phyloP scores from a whole-genome alignment of 2,113 vertebrate species.

The Vidua chalybeata region DNA sequence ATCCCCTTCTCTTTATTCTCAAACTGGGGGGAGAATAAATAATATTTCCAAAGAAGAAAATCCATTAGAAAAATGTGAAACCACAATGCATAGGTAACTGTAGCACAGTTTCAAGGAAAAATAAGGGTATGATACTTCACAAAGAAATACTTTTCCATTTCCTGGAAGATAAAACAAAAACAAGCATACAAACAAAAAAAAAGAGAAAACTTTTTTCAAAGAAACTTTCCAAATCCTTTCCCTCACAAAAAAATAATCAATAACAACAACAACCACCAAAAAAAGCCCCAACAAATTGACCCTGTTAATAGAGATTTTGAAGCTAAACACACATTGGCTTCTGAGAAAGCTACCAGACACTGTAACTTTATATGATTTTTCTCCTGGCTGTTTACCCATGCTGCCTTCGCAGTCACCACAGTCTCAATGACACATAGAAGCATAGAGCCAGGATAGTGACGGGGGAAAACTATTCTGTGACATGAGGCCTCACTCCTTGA shows the following conservation, averaged over 20 bases:
- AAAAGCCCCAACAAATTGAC: neutral
- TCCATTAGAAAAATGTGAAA: neutral
- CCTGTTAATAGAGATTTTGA: neutral
- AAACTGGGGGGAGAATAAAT: neutral
- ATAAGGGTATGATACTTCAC: neutral
- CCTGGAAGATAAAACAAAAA: neutral
- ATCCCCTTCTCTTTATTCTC: neutral
- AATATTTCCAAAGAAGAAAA: neutral
- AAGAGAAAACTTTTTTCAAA: neutral
- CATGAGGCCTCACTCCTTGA: neutral
- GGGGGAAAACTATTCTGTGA: neutral
- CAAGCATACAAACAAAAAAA: neutral
- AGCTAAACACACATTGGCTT: neutral
- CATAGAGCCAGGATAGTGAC: neutral
- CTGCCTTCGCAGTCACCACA: neutral
- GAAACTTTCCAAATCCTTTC: neutral
- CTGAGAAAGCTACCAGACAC: neutral
- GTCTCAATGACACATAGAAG: neutral
- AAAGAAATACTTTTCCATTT: neutral
- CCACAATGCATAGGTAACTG: neutral
- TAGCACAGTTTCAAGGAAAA: neutral
- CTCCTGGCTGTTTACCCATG: neutral
- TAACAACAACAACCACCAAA: neutral
- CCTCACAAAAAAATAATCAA: neutral
- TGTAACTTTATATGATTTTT: neutral